phyloP scores from a whole-genome alignment of 2,113 vertebrate genomes.

The Oncorhynchus kisutch region DNA sequence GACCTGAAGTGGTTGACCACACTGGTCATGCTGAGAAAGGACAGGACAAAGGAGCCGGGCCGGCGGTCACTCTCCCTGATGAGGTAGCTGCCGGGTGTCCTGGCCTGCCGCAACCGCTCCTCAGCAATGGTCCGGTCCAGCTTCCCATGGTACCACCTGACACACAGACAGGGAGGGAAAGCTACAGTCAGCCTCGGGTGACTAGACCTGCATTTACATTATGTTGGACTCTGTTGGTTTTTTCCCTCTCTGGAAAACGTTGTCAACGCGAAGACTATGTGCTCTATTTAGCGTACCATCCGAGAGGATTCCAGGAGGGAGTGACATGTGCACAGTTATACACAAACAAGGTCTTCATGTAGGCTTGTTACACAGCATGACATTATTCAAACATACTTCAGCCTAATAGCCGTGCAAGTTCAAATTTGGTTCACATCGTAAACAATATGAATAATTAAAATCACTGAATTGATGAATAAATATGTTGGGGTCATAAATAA shows the following conservation, averaged over 20 bases:
- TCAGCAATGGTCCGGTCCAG: conserved; percentile 97
- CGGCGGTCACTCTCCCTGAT: conserved; percentile 98
- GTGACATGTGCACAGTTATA: too few relatives aligned
- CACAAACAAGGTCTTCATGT: too few relatives aligned
- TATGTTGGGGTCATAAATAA: background rate
- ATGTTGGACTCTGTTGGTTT: background rate
- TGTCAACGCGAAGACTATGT: too few relatives aligned
- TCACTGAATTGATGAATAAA: background rate
- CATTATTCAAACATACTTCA: too few relatives aligned
- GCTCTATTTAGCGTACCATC: too few relatives aligned
- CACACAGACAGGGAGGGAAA: background rate
- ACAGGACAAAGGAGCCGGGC: conserved; percentile 98
- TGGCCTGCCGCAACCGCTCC: conserved; percentile 93
- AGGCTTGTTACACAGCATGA: too few relatives aligned
- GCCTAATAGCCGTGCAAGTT: background rate
- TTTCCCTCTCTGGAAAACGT: background rate
- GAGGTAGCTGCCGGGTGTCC: conserved; percentile 94
- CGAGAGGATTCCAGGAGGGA: too few relatives aligned
- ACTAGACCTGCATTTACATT: too few relatives aligned
- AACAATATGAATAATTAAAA: background rate
- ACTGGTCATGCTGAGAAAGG: conserved; percentile 96
- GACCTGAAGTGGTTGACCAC: conserved; percentile 99
- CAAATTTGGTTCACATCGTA: background rate
- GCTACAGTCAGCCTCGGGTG: background rate
- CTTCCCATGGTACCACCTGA: conserved; percentile 99